A percentile compares a stretch with the other conserved stretches of the same genome.
Conservation (phyloP, 30 jellyfish, hydroid and myxozoan species). For the Hydractinia symbiolongicarpus region DNA sequence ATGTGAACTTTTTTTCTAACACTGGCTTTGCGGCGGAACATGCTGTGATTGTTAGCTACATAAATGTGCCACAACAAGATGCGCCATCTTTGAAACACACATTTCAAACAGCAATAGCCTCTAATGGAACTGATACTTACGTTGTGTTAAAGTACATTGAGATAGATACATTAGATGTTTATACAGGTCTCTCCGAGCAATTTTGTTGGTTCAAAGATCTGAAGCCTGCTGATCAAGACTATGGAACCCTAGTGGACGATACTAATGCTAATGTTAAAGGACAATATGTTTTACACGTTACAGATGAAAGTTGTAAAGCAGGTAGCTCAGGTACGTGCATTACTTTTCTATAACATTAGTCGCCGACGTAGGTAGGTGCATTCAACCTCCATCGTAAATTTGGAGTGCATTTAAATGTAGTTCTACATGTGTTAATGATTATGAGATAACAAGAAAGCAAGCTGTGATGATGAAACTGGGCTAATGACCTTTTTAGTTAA, state of each 20-base stretch:
- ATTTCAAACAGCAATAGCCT: background rate
- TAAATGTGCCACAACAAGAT: background rate
- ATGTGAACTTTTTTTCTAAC: background rate
- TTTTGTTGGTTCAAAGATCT: background rate
- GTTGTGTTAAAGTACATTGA: conserved; percentile 4
- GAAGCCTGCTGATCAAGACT: background rate
- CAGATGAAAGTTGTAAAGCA: conserved; percentile 1
- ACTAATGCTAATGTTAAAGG: conserved; percentile 10
- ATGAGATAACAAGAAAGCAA: no score
- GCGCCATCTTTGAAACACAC: background rate
- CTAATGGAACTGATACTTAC: conserved; percentile 13
- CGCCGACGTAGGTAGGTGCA: no score
- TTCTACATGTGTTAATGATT: no score
- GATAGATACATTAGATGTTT: background rate
- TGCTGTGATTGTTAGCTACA: background rate
- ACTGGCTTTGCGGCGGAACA: background rate
- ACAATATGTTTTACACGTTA: conserved; percentile 9
- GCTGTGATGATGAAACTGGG: no score
- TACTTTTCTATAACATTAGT: no score
- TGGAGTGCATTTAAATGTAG: no score
- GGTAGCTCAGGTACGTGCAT: background rate
- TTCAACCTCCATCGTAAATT: no score
- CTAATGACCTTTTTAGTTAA: no score
- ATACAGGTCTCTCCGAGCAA: conserved; percentile 1
- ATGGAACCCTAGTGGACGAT: background rate